Evolutionary conservation across 1,140 invertebrate species (phyloP).

Genomic region (Lucilia cuprina): DNA sequence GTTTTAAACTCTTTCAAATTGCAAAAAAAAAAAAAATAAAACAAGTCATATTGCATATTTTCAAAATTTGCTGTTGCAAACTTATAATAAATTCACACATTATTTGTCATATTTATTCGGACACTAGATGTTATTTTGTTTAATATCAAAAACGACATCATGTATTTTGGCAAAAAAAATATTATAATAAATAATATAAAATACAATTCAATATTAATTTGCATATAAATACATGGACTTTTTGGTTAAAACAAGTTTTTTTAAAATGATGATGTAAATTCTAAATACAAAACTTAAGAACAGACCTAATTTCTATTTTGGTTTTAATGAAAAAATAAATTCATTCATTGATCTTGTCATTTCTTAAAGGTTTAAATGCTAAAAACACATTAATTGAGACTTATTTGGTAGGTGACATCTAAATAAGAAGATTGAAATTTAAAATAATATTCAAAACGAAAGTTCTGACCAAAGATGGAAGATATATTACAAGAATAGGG

Average conservation of each 20-base stretch:
- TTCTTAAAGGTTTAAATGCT: too few relatives aligned
- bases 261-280: slow-evolving; percentile 12
- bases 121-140: neutral
- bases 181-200: too few relatives aligned
- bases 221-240: neutral
- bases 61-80: neutral
- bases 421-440: too few relatives aligned
- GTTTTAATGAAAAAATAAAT: neutral
- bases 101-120: neutral
- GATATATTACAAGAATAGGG: too few relatives aligned
- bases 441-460: too few relatives aligned
- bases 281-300: neutral
- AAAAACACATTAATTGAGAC: too few relatives aligned
- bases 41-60: neutral
- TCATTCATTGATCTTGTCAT: neutral
- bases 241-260: neutral
- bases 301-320: neutral
- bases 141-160: neutral
- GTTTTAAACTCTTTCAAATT: too few relatives aligned
- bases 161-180: neutral
- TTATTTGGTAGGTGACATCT: too few relatives aligned
- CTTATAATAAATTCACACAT: neutral
- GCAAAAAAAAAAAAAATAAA: too few relatives aligned
- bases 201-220: neutral
- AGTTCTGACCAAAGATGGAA: too few relatives aligned